These are phyloP conservation scores for Rhea pennata DNA, from an alignment of 2,113 vertebrate species.

Conservation along the genomic window DNA sequence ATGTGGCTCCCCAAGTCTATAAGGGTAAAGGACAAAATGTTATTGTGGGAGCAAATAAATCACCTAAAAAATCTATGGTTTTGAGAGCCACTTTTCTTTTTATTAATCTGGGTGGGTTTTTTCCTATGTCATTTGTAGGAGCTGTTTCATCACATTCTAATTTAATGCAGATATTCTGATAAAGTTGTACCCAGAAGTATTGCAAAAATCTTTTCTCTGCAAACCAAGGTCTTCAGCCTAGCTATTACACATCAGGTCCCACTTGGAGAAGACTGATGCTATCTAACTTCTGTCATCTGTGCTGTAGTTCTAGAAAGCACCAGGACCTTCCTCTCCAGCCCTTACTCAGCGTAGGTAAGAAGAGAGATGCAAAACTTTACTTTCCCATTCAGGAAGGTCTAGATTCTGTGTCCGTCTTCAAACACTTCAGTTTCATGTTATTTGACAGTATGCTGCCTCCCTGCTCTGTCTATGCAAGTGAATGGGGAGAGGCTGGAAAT, in stretches of 20 bases:
- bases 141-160: background rate
- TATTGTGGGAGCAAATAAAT: background rate
- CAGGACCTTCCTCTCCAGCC: background rate
- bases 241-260: background rate
- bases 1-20: background rate
- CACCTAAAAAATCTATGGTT: background rate
- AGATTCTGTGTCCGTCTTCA: too few species aligned
- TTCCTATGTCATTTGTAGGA: background rate
- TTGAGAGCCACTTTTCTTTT: background rate
- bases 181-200: background rate
- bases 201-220: background rate
- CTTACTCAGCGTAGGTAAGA: background rate
- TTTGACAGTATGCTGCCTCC: background rate
- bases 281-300: background rate
- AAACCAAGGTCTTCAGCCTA: background rate
- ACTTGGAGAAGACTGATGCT: background rate
- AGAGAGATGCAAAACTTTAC: background rate
- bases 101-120: background rate
- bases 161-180: background rate
- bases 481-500: background rate
- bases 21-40: background rate
- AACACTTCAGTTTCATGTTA: too few species aligned
- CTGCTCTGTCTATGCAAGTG: rapidly evolving
- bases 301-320: background rate
- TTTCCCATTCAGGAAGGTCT: background rate